Conservation (phyloP, 2,797 vertebrate species). For the Propithecus deckenii region DNA sequence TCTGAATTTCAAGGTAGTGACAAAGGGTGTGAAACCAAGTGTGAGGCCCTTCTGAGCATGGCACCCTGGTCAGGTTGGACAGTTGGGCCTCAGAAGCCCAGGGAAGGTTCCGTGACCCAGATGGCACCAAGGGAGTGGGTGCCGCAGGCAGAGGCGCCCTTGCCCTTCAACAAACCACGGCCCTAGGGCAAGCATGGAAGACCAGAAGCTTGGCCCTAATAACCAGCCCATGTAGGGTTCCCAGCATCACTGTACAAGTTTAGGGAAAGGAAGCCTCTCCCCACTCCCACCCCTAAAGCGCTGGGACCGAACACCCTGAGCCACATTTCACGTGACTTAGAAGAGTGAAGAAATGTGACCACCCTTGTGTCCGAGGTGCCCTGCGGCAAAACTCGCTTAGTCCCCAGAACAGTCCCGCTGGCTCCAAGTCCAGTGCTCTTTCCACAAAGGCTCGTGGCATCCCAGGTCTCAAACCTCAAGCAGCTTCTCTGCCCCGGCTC, state of each 20-base stretch:
- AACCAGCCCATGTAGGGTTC: not conserved
- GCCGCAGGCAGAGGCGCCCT: not conserved
- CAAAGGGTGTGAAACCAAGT: not conserved
- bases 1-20: not conserved
- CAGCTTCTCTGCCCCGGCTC: not conserved
- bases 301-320: not conserved
- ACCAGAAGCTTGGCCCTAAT: not conserved
- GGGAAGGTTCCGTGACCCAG: not conserved
- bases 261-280: not conserved
- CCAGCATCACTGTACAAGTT: not conserved
- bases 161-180: no score
- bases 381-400: accelerated
- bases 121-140: not conserved
- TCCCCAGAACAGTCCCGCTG: no score
- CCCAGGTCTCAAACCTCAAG: not conserved
- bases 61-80: not conserved
- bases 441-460: not conserved
- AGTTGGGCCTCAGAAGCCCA: not conserved
- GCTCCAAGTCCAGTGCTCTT: not conserved
- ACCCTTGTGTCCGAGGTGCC: not conserved
- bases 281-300: no score
- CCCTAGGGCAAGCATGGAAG: not conserved
- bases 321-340: not conserved
- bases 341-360: not conserved
- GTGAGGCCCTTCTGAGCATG: not conserved